phyloP scores from a whole-genome alignment of 2,797 vertebrate species.

The Thripadectes ignobilis region DNA sequence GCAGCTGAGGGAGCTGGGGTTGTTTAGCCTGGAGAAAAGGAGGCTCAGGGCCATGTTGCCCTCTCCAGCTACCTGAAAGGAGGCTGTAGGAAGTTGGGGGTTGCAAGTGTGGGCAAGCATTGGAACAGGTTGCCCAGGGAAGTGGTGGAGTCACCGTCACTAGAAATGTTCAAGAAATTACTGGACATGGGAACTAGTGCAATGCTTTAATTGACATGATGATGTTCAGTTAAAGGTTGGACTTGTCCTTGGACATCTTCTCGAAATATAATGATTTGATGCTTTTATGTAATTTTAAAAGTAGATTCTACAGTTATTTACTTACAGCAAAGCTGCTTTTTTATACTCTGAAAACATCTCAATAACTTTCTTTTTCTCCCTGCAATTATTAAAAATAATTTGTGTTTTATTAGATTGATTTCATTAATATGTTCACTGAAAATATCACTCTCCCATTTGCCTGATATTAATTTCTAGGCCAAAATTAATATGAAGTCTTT shows the following conservation, averaged over 20 bases:
- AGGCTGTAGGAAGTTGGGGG: rapidly evolving
- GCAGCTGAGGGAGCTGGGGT: neutral
- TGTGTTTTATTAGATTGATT: neutral
- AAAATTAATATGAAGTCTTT: neutral
- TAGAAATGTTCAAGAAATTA: rapidly evolving
- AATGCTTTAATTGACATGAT: neutral
- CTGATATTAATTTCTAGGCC: neutral
- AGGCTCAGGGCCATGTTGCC: rapidly evolving
- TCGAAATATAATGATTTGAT: neutral
- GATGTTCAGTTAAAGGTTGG: neutral
- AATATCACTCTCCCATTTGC: neutral
- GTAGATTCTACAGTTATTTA: neutral
- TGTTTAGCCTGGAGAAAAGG: neutral
- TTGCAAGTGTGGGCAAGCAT: neutral
- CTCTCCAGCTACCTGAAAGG: neutral
- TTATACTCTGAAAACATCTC: neutral
- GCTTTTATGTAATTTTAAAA: neutral
- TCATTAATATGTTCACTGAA: neutral
- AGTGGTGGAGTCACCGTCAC: neutral
- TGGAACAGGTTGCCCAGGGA: neutral
- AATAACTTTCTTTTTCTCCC: neutral
- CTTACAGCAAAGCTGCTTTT: neutral
- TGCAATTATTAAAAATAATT: neutral
- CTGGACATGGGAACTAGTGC: rapidly evolving
- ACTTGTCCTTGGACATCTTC: neutral